phyloP scores from a whole-genome alignment of 2,113 vertebrate genomes.

The Rana temporaria region DNA sequence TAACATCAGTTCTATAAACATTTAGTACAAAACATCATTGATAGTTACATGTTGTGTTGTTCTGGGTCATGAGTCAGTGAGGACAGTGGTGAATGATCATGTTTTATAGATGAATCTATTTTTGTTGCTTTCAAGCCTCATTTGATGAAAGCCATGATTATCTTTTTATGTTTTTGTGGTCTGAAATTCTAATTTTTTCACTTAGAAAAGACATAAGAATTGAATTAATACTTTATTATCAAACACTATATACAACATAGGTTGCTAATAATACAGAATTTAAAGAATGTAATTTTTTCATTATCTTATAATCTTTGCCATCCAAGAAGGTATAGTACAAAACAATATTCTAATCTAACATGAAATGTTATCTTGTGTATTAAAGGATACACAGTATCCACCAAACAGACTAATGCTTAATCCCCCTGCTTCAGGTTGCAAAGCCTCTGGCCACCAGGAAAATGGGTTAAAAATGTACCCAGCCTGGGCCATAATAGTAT shows the following conservation, averaged over 20 bases:
- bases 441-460: constrained; percentile 80
- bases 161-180: constrained; percentile 69
- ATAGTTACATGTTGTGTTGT: constrained; percentile 70
- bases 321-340: constrained; percentile 97
- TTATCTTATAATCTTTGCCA: constrained; percentile 83
- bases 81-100: constrained; percentile 65
- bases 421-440: constrained; percentile 86
- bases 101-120: constrained; percentile 75
- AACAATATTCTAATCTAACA: constrained; percentile 95
- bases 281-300: constrained; percentile 81
- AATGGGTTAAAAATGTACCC: constrained; percentile 63
- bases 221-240: constrained; percentile 99
- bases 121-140: constrained; percentile 78
- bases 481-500: constrained; percentile 56
- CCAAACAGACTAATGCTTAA: constrained; percentile 90
- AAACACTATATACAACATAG: constrained; percentile 99
- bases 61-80: constrained; percentile 70
- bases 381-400: constrained; percentile 99
- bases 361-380: constrained; percentile 91
- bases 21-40: constrained; percentile 75
- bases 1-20: constrained; percentile 74
- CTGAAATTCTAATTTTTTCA: constrained; percentile 90
- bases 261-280: constrained; percentile 88
- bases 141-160: constrained; percentile 77
- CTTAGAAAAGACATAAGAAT: constrained; percentile 99